Base-by-base conservation (phyloP, 2,797 vertebrate species). In the Pseudochirops corinnae region DNA sequence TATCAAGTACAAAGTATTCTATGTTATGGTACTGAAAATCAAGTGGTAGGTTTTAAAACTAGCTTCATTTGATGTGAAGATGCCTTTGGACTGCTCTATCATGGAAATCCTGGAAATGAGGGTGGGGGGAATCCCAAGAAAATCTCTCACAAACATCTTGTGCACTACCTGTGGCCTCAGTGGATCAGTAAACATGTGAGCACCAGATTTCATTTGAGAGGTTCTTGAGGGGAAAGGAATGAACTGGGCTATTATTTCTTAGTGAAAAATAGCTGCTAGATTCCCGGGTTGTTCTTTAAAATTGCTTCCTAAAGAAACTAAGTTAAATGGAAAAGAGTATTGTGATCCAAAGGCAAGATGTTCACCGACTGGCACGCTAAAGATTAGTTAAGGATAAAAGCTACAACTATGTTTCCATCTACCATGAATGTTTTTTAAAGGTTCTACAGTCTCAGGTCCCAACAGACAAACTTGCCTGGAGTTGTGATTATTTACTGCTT, bases 251-350 rank as follows among this genome's bases (percentile, higher is more conserved):
- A 28, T 50, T 46, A 28, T 50, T 87, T 50, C 62, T 96, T 57
- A 57, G 46, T 92, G 28, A 95, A 62, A 93, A 94, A 56, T 28
- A 95, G 62, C 46, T 94, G 28, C 58, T 26, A 50, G 39, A 50
- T 87, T 74, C 74, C 92, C 12, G 0, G 93, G n/a, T 11, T 92
- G 52, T 94, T 92, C 12, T 56, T 31, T 93, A 55, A 95, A 95
- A 93, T 0, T 93, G 56, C 90, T 92, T 62, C 93, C 24, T 92
- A 94, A 92, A 91, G 92, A 96, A 95, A 94, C 33, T 29, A 62
- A 82, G 67, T 93, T 7, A 87, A 90, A 24, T 13, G 26, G 60
- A 62, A 95, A 95, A 95, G 0, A 82, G 39, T 82, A 82, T 96
- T 6, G 18, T 87, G 95, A 96, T 62, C 74, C 93, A 92, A 96